Conservation (phyloP, 2,797 vertebrate species). For the Gadopsis bispinosus region DNA sequence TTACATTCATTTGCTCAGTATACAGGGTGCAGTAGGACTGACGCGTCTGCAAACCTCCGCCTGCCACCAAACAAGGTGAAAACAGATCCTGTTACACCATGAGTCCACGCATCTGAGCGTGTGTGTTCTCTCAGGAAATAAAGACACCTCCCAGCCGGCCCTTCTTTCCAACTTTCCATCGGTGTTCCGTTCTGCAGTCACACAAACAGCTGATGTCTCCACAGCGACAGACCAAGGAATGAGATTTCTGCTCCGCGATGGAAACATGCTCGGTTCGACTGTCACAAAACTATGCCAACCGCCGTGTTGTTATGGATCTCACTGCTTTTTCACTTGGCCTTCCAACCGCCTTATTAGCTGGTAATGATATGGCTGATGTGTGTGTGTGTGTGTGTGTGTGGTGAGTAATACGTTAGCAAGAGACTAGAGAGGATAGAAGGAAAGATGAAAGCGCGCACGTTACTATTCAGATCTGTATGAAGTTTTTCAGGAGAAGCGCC, state of each 20-base stretch:
- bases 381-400: constrained; percentile 6
- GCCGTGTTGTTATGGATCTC: constrained; percentile 33
- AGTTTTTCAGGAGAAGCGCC: constrained; percentile 13
- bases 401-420: constrained; percentile 12
- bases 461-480: neutral
- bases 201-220: constrained; percentile 58
- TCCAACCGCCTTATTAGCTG: constrained; percentile 52
- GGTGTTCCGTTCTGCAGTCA: constrained; percentile 40
- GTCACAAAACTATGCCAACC: constrained; percentile 47
- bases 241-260: constrained; percentile 51
- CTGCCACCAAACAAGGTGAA: constrained; percentile 4
- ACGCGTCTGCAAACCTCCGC: constrained; percentile 17
- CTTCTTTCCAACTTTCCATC: constrained; percentile 26
- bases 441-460: neutral
- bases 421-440: constrained; percentile 4
- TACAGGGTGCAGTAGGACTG: neutral
- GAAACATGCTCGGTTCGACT: constrained; percentile 57
- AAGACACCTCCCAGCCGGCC: constrained; percentile 21
- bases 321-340: constrained; percentile 30
- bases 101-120: neutral
- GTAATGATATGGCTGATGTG: constrained; percentile 37
- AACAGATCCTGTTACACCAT: constrained; percentile 8
- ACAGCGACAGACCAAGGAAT: constrained; percentile 37
- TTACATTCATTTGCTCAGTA: constrained; percentile 20
- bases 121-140: neutral